Base-by-base conservation (phyloP, 1,140 invertebrate genomes). In the Colletes latitarsis region DNA sequence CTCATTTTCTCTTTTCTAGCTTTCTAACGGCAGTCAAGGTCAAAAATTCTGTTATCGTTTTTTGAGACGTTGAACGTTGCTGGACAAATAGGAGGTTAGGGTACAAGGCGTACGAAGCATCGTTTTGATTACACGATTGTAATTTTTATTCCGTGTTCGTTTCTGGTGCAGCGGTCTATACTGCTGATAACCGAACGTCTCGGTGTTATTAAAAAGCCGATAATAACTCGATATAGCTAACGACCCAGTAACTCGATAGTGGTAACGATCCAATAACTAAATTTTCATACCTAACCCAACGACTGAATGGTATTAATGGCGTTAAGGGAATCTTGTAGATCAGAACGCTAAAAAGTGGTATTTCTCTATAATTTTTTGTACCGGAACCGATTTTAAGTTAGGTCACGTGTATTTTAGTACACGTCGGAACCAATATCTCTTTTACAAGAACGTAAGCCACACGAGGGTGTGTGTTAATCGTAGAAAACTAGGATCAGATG, bases 171-270 rank as follows among this genome's bases (percentile, higher is more conserved):
- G 14, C 19, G 1, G 6, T 46, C 17, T 4, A 3, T 49, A 39
- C 41, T 71, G 70, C 46, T 17, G 68, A 68, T n/a, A 46, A 62
- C 17, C 30, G 43, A 77, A 62, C 57, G 4, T 14, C 69, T 53
- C 57, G 43, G 9, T 14, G 46, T 39, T 62, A 78, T 78, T 71
- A 78, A 78, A 57, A 63, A 78, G 57, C 68, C 58, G 76, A 53
- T 78, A 49, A 49, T 49, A 78, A 78, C 57, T 78, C 57, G 55
- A 71, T 78, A 9, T 19, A 15, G 49, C n/a, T 78, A 60, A 46
- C 52, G 52, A 71, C 17, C 46, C 39, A 43, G 52, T 78, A 53
- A 62, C 76, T 63, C 17, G 76, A 62, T 30, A n/a, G 53, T 43
- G 41, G 46, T 70, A 62, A 70, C 53, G 46, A 53, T 10, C n/a